Evolutionary conservation across 2,888 invertebrate species (phyloP), one percentile per base, ranked within the genome.

Genomic region (Unio delphinus): DNA sequence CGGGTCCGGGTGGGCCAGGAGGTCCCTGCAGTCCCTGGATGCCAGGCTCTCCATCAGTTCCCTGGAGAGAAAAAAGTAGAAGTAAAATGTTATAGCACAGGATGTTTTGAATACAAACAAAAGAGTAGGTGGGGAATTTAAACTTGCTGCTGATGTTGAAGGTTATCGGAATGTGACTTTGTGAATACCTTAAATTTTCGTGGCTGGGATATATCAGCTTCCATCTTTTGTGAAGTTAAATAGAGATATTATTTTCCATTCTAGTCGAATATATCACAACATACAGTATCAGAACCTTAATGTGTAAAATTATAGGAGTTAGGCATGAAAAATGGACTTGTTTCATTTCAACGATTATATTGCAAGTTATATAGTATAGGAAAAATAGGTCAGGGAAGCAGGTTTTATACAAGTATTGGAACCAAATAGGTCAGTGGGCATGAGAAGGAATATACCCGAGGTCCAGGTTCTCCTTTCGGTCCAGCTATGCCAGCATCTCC

Each of bases 1-100:
- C 66, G 15, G 87, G 73, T 73, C 93, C 93, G 73, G 91, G 91
- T 5, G 89, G 86, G 30, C 93, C 92, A 54, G 89, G 86, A 20
- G 85, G 85, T 57, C 92, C 92, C 79, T 86, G 74, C 11, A 78
- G 70, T 62, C 74, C 76, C 61, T 68, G 70, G 28, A 71, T 72
- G 70, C 85, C 84, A 17, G 79, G 79, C 30, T 74, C 72, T 59
- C 84, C 84, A 70, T 84, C 80, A 34, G 65, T 66, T 34, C 78
- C 78, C 76, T 78, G 64, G 11, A 69, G 17, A 30, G 1, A 34
- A 68, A 55, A 3, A 55, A 3, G 26, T 20, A 61, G 34, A 67
- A 34, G 15, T 26, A 5, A 23, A 23, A 55, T 45, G 17, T 23
- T 30, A 34, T 5, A n/a, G n/a, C 55, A 58, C 26, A n/a, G 23